Base-by-base conservation (phyloP, 2,113 vertebrate species). In the Puffinus mauretanicus region DNA sequence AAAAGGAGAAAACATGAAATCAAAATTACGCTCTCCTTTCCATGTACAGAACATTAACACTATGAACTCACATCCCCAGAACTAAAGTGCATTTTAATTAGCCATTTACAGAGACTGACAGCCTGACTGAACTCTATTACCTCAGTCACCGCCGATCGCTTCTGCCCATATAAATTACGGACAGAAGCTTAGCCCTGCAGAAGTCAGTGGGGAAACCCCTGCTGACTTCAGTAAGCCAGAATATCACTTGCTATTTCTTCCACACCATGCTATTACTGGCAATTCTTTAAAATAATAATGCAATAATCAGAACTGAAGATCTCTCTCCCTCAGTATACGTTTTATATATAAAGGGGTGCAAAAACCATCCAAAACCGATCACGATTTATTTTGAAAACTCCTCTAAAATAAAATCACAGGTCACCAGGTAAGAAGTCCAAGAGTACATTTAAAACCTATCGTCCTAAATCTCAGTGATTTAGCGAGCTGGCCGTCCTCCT, bases 161-260 rank as follows among this genome's bases (percentile, higher is more conserved):
- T 90, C 77, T 91, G 85, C 84, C 82, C 3, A 0, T 66, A 25
- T n/a, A 73, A 95, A 88, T 82, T 79, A 82, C 0, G 5, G 77
- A 52, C 51, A 91, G 83, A 89, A 87, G 57, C 86, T 73, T 64
- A 70, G 54, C 77, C 84, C 62, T 76, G 62, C 70, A 89, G 73
- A 73, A 93, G 32, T 85, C 62, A 85, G 73, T 47, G 32, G 78
- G 46, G 58, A 92, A 92, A 65, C 66, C 75, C 75, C 84, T 85
- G 75, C 18, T 22, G 86, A 78, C 69, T 88, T 73, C 20, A 49
- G 75, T 82, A 85, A 85, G 81, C 57, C 87, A 76, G 51, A 94
- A 80, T 42, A 94, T 88, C 82, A 80, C 58, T 67, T 42, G 42
- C 66, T 90, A 29, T 77, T 95, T 95, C 85, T 91, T 86, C 71